Conservation (phyloP, 2,113 vertebrate genomes). For the Pseudopipra pipra region DNA sequence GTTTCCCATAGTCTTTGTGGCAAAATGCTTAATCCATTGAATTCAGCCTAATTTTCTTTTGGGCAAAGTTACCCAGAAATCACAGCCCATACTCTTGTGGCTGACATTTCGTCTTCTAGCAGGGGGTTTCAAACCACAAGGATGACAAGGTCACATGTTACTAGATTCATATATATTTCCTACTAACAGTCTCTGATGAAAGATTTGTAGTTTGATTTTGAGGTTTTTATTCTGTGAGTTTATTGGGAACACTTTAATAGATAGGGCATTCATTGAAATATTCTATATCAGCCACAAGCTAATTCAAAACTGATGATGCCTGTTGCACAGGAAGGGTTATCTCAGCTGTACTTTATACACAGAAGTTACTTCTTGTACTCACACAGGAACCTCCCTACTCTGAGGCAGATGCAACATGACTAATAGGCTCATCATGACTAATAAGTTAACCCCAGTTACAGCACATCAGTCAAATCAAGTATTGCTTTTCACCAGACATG, state of each 20-base stretch:
- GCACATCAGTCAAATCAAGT: conserved; percentile 54
- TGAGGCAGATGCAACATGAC: conserved; percentile 40
- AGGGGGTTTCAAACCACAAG: not conserved
- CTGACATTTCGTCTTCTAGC: not conserved
- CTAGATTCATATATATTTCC: not conserved
- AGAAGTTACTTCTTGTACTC: not conserved
- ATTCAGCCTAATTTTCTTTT: not conserved
- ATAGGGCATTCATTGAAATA: not conserved
- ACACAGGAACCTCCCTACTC: not conserved
- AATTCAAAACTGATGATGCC: not conserved
- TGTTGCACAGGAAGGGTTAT: not conserved
- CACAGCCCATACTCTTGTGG: not conserved
- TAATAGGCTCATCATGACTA: conserved; percentile 39
- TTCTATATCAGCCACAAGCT: not conserved
- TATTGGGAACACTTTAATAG: not conserved
- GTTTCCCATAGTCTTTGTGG: not conserved
- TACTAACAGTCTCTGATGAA: not conserved
- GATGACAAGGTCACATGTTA: not conserved
- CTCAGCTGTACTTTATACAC: not conserved
- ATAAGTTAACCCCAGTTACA: conserved; percentile 41
- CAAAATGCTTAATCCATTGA: not conserved
- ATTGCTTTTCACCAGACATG: conserved; percentile 55
- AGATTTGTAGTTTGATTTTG: not conserved
- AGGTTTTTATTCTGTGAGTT: not conserved
- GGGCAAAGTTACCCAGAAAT: not conserved